Evolutionary conservation across 2,113 vertebrate genomes (phyloP), one percentile per base, ranked within the genome.

Genomic region (Chelonoidis abingdonii): DNA sequence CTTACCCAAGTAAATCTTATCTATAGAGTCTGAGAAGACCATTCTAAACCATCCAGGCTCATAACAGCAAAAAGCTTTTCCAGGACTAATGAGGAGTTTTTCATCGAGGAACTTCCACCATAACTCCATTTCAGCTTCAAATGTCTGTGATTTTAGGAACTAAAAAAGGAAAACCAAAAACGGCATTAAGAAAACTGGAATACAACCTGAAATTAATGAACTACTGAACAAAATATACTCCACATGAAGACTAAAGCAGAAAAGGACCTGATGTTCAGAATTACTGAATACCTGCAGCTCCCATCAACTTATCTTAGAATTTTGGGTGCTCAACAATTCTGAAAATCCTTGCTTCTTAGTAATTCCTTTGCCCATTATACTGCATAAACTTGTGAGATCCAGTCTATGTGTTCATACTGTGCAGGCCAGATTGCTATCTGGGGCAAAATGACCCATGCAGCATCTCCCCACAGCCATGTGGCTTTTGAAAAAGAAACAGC

Each of bases 11-110:
- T 87, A 88, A 88, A 97, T 92, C 31, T 88, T 94, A 49, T 91
- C 47, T 83, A 52, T 19, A 47, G 91, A 91, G 72, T 92, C 72
- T 22, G 92, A 94, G 92, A 97, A 97, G 92, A 96, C 65, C 38
- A 97, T 12, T 50, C 96, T 89, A 89, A 97, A 93, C 95, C 92
- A 97, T 54, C 94, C 94, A 76, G 94, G 94, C 90, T 98, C 92
- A 31, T 94, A 84, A 72, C 92, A 97, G 25, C 78, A 86, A 93
- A 97, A 97, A 56, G 84, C 90, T 94, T 96, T 95, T 47, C 92
- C 93, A 56, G 93, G 88, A 85, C 93, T 95, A 80, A 96, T 97
- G 47, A 90, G 90, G 75, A 96, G 78, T 80, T 96, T 97, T 87
- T 89, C 91, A 44, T 92, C 57, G 29, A 96, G 90, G 76, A 98